phyloP scores from a whole-genome alignment of 2,797 vertebrate genomes.

The Cossypha niveicapilla region DNA sequence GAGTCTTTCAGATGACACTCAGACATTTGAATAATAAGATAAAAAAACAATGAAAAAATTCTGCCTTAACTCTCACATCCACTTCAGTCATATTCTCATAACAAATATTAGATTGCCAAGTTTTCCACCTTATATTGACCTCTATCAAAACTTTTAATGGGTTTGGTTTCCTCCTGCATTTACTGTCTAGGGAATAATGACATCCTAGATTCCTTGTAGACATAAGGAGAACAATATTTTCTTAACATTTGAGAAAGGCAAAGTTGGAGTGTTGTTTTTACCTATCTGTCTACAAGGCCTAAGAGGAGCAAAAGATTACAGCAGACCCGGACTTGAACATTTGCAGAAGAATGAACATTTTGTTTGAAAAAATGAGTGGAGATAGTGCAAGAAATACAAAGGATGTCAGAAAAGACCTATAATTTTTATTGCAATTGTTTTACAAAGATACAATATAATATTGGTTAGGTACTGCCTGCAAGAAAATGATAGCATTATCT shows the following conservation, averaged over 20 bases:
- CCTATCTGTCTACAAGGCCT: neutral
- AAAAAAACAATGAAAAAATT: neutral
- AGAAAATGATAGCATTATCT: conserved; percentile 31
- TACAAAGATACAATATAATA: neutral
- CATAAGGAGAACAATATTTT: neutral
- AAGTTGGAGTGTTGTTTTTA: neutral
- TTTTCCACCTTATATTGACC: neutral
- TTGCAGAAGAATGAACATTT: neutral
- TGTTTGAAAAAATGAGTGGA: neutral
- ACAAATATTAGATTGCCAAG: neutral
- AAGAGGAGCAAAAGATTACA: neutral
- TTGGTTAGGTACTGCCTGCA: neutral
- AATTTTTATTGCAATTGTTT: conserved; percentile 33
- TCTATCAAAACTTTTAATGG: neutral
- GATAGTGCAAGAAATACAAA: neutral
- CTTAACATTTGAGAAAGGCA: neutral
- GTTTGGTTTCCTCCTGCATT: neutral
- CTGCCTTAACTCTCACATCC: neutral
- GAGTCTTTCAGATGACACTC: neutral
- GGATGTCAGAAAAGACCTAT: neutral
- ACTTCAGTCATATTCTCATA: neutral
- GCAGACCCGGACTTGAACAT: neutral
- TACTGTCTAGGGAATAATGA: neutral
- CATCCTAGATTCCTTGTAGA: neutral
- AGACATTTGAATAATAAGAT: neutral